These are phyloP conservation scores for Chelonoidis abingdonii DNA, from an alignment of 2,113 vertebrate genomes.

Conservation along the genomic window DNA sequence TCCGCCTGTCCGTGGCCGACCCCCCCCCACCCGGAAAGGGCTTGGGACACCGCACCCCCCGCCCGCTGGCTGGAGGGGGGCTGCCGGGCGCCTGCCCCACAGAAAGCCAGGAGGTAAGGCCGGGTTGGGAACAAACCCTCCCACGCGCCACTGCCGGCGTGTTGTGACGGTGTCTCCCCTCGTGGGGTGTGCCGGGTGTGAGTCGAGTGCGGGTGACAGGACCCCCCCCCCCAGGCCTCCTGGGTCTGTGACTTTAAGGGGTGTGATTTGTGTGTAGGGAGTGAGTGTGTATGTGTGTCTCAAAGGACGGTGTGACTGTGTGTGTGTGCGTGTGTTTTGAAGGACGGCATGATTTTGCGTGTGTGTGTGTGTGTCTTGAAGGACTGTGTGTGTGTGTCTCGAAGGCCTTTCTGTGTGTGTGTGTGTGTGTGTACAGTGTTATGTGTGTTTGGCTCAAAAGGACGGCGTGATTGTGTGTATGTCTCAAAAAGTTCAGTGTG, in stretches of 20 bases:
- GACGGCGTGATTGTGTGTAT: not conserved
- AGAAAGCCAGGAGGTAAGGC: conserved; percentile 3
- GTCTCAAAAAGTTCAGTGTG: too few relatives aligned
- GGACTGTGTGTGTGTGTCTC: too few relatives aligned
- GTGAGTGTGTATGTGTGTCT: not conserved
- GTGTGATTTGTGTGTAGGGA: not conserved
- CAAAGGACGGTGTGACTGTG: not conserved
- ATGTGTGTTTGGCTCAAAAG: not conserved
- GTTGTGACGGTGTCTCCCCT: not conserved
- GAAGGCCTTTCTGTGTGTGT: not conserved
- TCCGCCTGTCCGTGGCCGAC: too few relatives aligned
- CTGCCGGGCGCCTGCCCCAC: not conserved
- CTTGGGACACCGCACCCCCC: too few relatives aligned
- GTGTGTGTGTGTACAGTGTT: not conserved
- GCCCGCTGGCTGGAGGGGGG: not conserved
- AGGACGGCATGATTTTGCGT: not conserved
- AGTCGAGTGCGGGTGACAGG: not conserved
- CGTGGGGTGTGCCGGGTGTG: too few relatives aligned
- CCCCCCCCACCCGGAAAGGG: too few relatives aligned
- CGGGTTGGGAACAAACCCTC: accelerated
- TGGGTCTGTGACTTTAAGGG: too few relatives aligned
- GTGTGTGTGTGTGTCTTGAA: not conserved
- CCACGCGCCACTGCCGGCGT: too few relatives aligned
- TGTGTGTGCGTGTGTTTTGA: not conserved
- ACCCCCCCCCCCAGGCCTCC: too few relatives aligned